phyloP scores from a whole-genome alignment of 2,888 invertebrate species.

The Tiphia femorata region DNA sequence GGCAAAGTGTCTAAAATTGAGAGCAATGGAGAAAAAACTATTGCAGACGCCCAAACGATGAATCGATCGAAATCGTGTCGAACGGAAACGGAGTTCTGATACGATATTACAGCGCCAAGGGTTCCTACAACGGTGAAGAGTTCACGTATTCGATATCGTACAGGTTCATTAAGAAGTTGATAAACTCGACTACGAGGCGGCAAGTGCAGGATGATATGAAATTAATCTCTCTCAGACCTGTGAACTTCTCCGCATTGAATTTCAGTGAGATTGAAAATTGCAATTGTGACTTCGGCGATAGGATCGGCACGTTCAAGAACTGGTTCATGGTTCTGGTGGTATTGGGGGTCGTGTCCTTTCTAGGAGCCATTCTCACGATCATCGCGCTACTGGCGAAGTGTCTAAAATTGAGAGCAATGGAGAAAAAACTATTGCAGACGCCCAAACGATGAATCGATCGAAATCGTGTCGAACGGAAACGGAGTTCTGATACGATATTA shows the following conservation, averaged over 20 bases:
- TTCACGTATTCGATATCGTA: constrained; percentile 60
- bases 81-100: constrained; percentile 53
- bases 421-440: constrained; percentile 57
- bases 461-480: constrained; percentile 54
- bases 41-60: constrained; percentile 55
- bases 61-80: too few species aligned
- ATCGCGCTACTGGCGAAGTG: constrained; percentile 55
- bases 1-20: constrained; percentile 54
- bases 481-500: constrained; percentile 56
- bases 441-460: constrained; percentile 50
- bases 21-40: constrained; percentile 54
- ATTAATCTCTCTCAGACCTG: constrained; percentile 55
- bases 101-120: constrained; percentile 57
- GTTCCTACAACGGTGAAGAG: constrained; percentile 58
- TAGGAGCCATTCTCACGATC: constrained; percentile 56
- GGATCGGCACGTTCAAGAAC: constrained; percentile 58
- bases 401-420: constrained; percentile 50
- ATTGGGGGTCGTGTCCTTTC: constrained; percentile 57
- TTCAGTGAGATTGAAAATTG: constrained; percentile 54
- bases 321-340: constrained; percentile 61
- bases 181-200: constrained; percentile 42
- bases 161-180: constrained; percentile 49
- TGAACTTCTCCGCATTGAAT: constrained; percentile 57
- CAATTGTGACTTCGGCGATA: constrained; percentile 57
- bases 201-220: constrained; percentile 46